A percentile compares a stretch with the other conserved stretches of the same genome.
Evolutionary conservation across 35 echinoderm and acorn worm genomes (phyloP).

Genomic region (Lytechinus variegatus): DNA sequence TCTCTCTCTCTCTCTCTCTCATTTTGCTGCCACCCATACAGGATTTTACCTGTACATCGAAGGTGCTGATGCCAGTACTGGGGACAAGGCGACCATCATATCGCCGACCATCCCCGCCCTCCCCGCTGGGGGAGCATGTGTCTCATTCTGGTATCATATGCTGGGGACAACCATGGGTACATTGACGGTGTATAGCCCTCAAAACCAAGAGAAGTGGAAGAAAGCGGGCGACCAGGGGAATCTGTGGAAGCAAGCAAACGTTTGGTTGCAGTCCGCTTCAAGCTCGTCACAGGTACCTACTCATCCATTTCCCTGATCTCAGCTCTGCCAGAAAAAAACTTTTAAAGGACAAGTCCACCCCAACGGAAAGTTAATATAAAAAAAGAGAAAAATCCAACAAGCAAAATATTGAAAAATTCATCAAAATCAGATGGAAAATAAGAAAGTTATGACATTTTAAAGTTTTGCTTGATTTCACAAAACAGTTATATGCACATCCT

Average conservation of each 20-base stretch:
- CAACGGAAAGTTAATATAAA: no score
- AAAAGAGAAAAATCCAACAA: no score
- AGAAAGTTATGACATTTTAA: no score
- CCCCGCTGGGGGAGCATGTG: not conserved
- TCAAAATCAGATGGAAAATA: no score
- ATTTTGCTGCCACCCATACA: not conserved
- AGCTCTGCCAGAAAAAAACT: no score
- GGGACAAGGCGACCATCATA: not conserved
- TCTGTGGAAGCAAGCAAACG: not conserved
- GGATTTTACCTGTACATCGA: not conserved
- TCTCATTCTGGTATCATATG: slow-evolving; percentile 16
- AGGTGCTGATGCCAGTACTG: not conserved
- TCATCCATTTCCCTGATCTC: no score
- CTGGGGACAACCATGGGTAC: not conserved
- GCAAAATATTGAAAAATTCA: no score
- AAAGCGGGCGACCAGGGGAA: not conserved
- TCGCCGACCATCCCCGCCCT: not conserved
- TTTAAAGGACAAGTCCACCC: no score
- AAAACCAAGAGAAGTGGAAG: not conserved
- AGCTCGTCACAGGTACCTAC: not conserved
- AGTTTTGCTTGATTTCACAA: no score
- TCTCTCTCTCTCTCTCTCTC: not conserved
- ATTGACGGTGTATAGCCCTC: not conserved
- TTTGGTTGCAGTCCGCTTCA: not conserved
- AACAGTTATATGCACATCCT: no score